These are phyloP conservation scores for Hirudinaria manillensis DNA, from an alignment of 2,888 invertebrate species.

Conservation along the genomic window DNA sequence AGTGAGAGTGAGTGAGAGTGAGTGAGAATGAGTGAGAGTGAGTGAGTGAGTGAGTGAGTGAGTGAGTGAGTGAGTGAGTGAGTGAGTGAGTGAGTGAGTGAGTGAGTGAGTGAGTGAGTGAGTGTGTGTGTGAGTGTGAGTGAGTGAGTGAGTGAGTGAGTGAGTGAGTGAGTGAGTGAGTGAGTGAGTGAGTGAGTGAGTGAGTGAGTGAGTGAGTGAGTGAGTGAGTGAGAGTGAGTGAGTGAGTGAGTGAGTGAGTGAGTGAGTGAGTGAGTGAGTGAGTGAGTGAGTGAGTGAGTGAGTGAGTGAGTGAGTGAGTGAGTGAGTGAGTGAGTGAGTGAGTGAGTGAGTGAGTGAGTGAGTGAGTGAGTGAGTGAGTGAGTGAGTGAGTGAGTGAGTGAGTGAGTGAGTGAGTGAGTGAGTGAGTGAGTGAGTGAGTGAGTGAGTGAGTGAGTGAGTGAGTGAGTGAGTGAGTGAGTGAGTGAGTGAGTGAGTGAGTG, in stretches of 20 bases:
- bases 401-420: constrained; percentile 24
- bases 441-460: constrained; percentile 22
- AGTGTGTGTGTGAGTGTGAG: constrained; percentile 27
- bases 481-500: constrained; percentile 20
- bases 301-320: constrained; percentile 21
- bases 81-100: constrained; percentile 30
- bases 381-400: constrained; percentile 23
- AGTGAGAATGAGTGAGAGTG: constrained; percentile 21
- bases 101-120: constrained; percentile 28
- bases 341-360: constrained; percentile 26
- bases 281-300: constrained; percentile 33
- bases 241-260: constrained; percentile 29
- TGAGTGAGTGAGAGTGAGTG: constrained; percentile 28
- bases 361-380: constrained; percentile 24
- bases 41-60: constrained; percentile 28
- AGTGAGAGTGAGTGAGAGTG: constrained; percentile 29
- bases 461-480: constrained; percentile 21
- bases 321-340: constrained; percentile 24
- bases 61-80: constrained; percentile 30
- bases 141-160: constrained; percentile 29
- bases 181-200: constrained; percentile 21
- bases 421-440: constrained; percentile 24
- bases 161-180: constrained; percentile 31
- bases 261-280: constrained; percentile 34
- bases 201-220: constrained; percentile 25